Evolutionary conservation across 2,888 invertebrate species (phyloP).

Genomic region (Zelleria hepariella): DNA sequence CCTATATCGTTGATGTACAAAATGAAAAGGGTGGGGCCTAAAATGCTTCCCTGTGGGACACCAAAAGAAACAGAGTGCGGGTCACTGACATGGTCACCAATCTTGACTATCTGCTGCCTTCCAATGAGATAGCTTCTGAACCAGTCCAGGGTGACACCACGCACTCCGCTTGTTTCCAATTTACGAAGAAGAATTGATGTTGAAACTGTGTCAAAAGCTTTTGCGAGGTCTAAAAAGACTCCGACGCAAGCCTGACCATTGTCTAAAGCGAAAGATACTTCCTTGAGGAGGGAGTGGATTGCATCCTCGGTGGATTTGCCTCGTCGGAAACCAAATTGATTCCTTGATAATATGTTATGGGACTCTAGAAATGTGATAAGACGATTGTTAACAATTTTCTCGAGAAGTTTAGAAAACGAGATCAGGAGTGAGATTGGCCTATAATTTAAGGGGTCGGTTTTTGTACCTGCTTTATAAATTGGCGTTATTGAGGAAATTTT

Average conservation of each 20-base stretch:
- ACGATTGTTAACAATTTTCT: background rate
- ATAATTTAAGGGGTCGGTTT: too few species aligned
- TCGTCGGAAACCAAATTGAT: background rate
- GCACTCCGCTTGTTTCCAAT: background rate
- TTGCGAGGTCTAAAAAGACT: constrained; percentile 2
- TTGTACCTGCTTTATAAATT: background rate
- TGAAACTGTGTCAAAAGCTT: constrained; percentile 4
- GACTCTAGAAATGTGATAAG: background rate
- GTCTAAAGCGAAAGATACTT: background rate
- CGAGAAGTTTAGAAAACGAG: background rate
- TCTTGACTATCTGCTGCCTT: background rate
- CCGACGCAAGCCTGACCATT: background rate
- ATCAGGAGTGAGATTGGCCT: background rate
- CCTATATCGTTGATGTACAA: background rate
- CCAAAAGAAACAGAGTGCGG: background rate
- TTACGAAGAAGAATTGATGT: background rate
- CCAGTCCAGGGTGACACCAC: background rate
- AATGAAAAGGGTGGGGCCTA: background rate
- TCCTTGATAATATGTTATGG: background rate
- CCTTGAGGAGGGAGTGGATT: background rate
- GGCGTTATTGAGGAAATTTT: background rate
- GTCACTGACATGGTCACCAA: background rate
- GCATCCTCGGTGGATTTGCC: constrained; percentile 1
- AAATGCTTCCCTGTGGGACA: background rate
- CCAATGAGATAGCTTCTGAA: background rate